Evolutionary conservation across 2,888 invertebrate genomes (phyloP).

Genomic region (Anoplius nigerrimus): DNA sequence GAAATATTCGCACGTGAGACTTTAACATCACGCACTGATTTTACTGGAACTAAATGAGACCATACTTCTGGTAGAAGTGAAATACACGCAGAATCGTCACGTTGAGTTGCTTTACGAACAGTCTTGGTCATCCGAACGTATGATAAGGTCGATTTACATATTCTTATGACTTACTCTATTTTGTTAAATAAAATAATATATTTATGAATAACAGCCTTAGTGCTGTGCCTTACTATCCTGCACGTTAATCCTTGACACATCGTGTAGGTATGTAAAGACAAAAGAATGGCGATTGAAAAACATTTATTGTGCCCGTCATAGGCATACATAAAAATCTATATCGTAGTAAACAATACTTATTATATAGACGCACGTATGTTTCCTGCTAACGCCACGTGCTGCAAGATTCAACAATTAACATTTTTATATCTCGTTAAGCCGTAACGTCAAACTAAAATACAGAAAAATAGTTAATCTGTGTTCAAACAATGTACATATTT

Average conservation of each 20-base stretch:
- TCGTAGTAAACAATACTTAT: slow-evolving; percentile 26
- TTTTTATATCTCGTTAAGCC: slow-evolving; percentile 6
- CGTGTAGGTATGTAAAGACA: neutral
- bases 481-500: slow-evolving; percentile 17
- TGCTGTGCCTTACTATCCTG: neutral
- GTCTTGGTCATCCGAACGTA: slow-evolving; percentile 10
- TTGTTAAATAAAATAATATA: slow-evolving; percentile 61
- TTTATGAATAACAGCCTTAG: slow-evolving; percentile 44
- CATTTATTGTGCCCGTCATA: slow-evolving; percentile 46
- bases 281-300: neutral
- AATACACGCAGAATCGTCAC: neutral
- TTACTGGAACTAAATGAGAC: neutral
- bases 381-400: neutral
- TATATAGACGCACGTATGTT: slow-evolving; percentile 13
- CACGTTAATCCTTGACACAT: neutral
- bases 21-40: neutral
- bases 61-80: neutral
- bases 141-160: slow-evolving; percentile 29
- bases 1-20: neutral
- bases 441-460: slow-evolving; percentile 23
- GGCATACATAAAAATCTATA: slow-evolving; percentile 27
- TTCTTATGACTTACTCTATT: slow-evolving; percentile 45
- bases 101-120: slow-evolving; percentile 6
- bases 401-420: slow-evolving; percentile 8
- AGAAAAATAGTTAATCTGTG: slow-evolving; percentile 22